phyloP scores from a whole-genome alignment of 2,797 vertebrate species.

The Melanotaenia boesemani region DNA sequence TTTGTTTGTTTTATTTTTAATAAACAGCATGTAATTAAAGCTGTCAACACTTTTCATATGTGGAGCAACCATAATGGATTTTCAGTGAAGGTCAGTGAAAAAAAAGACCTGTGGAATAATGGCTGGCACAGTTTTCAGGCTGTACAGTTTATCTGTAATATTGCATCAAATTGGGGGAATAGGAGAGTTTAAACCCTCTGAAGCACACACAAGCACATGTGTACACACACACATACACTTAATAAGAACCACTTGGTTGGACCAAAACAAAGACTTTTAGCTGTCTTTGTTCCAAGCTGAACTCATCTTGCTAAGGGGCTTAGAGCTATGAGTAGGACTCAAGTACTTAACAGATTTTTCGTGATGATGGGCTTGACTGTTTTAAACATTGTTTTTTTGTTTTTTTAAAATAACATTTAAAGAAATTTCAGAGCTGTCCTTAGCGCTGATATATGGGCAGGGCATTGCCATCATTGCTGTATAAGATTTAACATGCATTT shows the following conservation, averaged over 20 bases:
- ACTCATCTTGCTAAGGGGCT: constrained; percentile 52
- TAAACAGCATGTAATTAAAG: no score
- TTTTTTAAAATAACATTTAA: no score
- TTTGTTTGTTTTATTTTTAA: no score
- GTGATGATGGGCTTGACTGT: not conserved
- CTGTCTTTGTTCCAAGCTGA: constrained; percentile 66
- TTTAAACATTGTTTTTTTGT: no score
- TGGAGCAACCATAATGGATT: not conserved
- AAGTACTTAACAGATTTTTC: constrained; percentile 17
- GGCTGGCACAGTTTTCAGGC: constrained; percentile 23
- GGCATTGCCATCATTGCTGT: not conserved
- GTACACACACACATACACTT: constrained; percentile 56
- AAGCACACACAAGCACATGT: constrained; percentile 38
- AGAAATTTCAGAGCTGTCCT: not conserved
- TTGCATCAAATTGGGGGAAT: constrained; percentile 44
- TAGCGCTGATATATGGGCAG: not conserved
- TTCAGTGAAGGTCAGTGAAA: not conserved
- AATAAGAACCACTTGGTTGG: constrained; percentile 71
- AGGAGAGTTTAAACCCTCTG: constrained; percentile 7
- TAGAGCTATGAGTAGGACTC: constrained; percentile 31
- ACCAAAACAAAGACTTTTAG: constrained; percentile 69
- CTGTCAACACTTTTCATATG: no score
- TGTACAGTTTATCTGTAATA: constrained; percentile 14
- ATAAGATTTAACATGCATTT: not conserved
- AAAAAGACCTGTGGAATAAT: not conserved